A percentile compares a stretch with the other conserved stretches of the same genome.
These are phyloP conservation scores for Microcebus ravelobensis DNA, from an alignment of 2,113 vertebrate genomes.

Conservation along the genomic window DNA sequence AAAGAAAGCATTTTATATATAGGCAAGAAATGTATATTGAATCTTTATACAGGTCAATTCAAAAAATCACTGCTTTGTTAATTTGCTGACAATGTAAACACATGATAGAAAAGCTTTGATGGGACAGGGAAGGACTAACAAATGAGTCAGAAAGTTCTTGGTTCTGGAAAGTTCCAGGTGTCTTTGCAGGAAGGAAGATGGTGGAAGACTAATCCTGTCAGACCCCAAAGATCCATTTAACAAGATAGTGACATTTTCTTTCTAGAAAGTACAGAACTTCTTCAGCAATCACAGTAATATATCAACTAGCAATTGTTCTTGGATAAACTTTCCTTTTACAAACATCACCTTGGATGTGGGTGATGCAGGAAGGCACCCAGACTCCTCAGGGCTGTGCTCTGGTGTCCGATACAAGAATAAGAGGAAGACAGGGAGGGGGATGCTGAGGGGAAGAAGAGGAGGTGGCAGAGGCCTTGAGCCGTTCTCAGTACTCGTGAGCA, in stretches of 20 bases:
- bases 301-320: background rate
- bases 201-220: background rate
- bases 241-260: slow-evolving; percentile 15
- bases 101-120: background rate
- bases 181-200: background rate
- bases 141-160: background rate
- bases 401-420: background rate
- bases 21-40: background rate
- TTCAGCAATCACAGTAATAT: background rate
- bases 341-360: background rate
- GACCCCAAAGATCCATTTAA: background rate
- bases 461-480: background rate
- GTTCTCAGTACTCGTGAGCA: background rate
- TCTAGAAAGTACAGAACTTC: background rate
- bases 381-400: background rate
- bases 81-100: background rate
- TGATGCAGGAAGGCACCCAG: background rate
- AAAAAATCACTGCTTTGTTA: background rate
- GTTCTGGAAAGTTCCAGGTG: slow-evolving; percentile 12
- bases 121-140: background rate
- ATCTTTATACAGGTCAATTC: background rate
- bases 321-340: background rate
- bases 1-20: background rate
- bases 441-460: background rate
- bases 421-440: background rate